Conservation (phyloP, 2,888 invertebrate genomes). For the Drosophila neutralis region DNA sequence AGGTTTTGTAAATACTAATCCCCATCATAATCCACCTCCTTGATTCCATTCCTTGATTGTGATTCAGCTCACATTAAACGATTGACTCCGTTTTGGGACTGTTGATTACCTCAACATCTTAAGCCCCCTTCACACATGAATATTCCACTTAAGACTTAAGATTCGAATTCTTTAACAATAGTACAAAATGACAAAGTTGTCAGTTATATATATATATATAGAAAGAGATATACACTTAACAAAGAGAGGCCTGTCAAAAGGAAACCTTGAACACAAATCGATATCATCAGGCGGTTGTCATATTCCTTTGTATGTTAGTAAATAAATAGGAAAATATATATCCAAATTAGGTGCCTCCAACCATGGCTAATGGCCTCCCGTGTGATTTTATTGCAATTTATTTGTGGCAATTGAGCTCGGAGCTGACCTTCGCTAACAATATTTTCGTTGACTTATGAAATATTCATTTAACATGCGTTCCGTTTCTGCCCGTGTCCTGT, state of each 20-base stretch:
- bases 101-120: not conserved
- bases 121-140: not conserved
- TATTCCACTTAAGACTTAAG: not conserved
- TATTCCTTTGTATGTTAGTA: not conserved
- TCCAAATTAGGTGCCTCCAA: too few species aligned
- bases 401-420: slow-evolving; percentile 17
- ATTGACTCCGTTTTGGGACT: not conserved
- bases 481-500: slow-evolving; percentile 22
- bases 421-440: not conserved
- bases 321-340: not conserved
- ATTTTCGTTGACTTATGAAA: slow-evolving; percentile 59
- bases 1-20: slow-evolving; percentile 16
- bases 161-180: not conserved
- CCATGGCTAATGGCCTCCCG: not conserved
- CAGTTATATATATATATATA: too few species aligned
- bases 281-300: not conserved
- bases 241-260: not conserved
- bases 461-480: slow-evolving; percentile 57
- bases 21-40: slow-evolving; percentile 14
- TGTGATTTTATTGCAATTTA: slow-evolving; percentile 22
- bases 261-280: not conserved
- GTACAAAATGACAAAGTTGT: not conserved
- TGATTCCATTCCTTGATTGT: not conserved
- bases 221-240: not conserved
- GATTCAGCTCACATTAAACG: not conserved